Evolutionary conservation across 2,113 vertebrate genomes (phyloP).

Genomic region (Kryptolebias marmoratus): DNA sequence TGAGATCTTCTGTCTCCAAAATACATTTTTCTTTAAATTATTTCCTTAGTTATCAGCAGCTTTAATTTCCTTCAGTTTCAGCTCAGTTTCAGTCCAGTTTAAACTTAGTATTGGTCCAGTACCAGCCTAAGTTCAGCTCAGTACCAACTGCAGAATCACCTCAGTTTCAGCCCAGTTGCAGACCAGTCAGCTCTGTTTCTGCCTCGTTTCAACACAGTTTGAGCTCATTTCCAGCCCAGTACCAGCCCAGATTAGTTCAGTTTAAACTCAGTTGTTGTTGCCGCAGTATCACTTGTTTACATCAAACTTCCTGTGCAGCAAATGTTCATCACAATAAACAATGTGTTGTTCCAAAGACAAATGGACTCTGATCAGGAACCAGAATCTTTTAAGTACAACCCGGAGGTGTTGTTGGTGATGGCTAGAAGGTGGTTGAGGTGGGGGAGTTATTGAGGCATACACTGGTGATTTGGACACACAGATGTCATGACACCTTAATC

Average conservation of each 20-base stretch:
- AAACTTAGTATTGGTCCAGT: too few species aligned
- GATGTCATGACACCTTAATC: conserved; percentile 79
- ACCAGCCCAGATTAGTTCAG: too few species aligned
- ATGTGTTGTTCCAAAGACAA: too few species aligned
- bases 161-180: not conserved
- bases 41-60: too few species aligned
- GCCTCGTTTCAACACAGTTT: too few species aligned
- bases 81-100: not conserved
- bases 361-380: not conserved
- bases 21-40: too few species aligned
- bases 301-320: not conserved
- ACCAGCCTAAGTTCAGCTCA: not conserved
- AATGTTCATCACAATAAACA: not conserved
- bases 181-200: too few species aligned
- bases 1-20: too few species aligned
- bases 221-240: too few species aligned
- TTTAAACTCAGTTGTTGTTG: not conserved
- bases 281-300: not conserved
- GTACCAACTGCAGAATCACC: too few species aligned
- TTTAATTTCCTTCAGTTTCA: too few species aligned
- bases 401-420: not conserved
- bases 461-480: conserved; percentile 64
- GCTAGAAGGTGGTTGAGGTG: not conserved
- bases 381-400: not conserved
- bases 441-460: conserved; percentile 64